Conservation (phyloP, 2,113 vertebrate genomes). For the Podarcis cretensis region DNA sequence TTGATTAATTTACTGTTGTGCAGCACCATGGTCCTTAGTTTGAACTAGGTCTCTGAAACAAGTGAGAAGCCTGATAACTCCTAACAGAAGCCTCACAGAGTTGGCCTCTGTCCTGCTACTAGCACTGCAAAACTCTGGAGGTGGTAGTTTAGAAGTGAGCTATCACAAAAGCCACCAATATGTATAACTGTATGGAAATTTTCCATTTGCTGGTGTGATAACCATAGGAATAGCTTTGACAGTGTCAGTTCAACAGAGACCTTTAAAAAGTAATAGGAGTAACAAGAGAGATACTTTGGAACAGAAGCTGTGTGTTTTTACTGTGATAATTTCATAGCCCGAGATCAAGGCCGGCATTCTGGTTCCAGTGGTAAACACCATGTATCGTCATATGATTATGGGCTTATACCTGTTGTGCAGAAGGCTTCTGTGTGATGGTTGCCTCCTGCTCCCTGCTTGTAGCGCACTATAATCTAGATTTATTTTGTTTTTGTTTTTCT, state of each 20-base stretch:
- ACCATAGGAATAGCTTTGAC: slow-evolving; percentile 47
- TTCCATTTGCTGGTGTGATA: slow-evolving; percentile 61
- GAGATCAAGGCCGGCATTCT: not conserved
- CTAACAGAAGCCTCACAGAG: slow-evolving; percentile 31
- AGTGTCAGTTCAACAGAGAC: slow-evolving; percentile 43
- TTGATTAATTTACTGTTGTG: not conserved
- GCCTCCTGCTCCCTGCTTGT: not conserved
- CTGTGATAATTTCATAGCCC: slow-evolving; percentile 24
- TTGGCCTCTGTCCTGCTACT: not conserved
- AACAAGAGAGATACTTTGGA: slow-evolving; percentile 56
- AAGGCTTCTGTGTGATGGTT: not conserved
- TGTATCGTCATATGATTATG: not conserved
- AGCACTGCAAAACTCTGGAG: slow-evolving; percentile 31
- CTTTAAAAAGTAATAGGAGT: slow-evolving; percentile 68
- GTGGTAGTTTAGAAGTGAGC: slow-evolving; percentile 55
- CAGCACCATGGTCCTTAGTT: no score
- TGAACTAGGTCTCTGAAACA: slow-evolving; percentile 10
- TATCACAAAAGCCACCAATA: slow-evolving; percentile 8
- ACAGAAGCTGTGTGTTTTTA: slow-evolving; percentile 55
- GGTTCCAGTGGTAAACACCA: not conserved
- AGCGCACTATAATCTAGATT: not conserved
- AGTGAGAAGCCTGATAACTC: slow-evolving; percentile 34
- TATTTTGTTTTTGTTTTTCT: not conserved
- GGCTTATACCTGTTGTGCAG: not conserved
- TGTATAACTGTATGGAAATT: slow-evolving; percentile 47